phyloP scores from a whole-genome alignment of 2,797 vertebrate genomes.

The Adelosebastes latens region DNA sequence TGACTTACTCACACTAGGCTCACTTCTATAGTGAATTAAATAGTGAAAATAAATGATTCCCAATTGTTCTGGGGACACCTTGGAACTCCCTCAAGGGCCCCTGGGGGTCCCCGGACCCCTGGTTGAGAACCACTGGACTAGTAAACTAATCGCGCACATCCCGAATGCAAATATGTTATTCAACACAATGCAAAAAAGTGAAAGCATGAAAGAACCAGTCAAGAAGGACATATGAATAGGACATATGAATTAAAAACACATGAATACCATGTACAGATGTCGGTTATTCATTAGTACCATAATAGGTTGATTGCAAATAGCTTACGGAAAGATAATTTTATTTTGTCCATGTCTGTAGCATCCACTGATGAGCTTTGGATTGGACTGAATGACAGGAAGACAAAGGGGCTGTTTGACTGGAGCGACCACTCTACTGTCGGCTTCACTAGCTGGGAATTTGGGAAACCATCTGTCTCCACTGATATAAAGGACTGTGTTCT shows the following conservation, averaged over 20 bases:
- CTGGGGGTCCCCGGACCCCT: no score
- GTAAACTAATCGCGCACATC: no score
- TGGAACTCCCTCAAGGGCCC: no score
- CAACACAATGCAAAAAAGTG: neutral
- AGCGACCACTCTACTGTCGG: slow-evolving; percentile 87
- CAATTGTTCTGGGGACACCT: no score
- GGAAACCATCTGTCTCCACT: slow-evolving; percentile 83
- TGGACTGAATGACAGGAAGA: slow-evolving; percentile 90
- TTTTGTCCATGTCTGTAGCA: slow-evolving; percentile 64
- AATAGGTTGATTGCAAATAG: neutral
- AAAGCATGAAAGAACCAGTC: neutral
- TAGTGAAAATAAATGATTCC: no score
- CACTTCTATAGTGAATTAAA: no score
- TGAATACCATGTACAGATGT: neutral
- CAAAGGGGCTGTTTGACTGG: slow-evolving; percentile 93
- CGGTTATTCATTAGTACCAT: neutral
- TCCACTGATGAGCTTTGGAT: slow-evolving; percentile 90
- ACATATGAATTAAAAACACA: neutral
- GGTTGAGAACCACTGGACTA: no score
- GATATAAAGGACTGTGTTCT: slow-evolving; percentile 89
- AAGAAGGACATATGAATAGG: neutral
- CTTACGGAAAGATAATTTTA: neutral
- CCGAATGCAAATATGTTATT: no score
- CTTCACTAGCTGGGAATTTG: slow-evolving; percentile 88
- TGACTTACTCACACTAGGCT: no score